Evolutionary conservation across 2,888 invertebrate genomes (phyloP), one percentile per base, ranked within the genome.

Genomic region (Drosophila neonasuta): DNA sequence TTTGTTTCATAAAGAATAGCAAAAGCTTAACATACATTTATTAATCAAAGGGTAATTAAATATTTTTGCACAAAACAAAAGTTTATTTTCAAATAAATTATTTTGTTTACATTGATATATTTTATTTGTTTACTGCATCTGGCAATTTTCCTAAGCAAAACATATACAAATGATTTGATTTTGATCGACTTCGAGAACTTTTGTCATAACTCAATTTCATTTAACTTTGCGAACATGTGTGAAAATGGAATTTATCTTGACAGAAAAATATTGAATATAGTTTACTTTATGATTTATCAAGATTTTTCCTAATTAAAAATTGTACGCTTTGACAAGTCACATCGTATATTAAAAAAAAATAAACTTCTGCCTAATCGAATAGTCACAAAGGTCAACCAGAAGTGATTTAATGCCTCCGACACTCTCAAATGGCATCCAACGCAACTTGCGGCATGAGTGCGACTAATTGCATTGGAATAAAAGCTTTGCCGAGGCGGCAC

Each of bases 381-480:
- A 58, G 24, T 50, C 46, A 20, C 11, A 78, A 65, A 80, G 80
- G 83, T 81, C 68, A 87, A 65, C 68, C 63, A 73, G 73, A 85
- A 68, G 59, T 73, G 70, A 87, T 73, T 76, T 57, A 82, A 54
- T 39, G 73, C 51, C 52, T 41, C 54, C 55, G 51, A 41, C 61
- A 34, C 63, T 63, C 59, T 59, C 42, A 42, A 65, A 32, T 24
- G 42, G 11, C 62, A 48, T 30, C 52, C 45, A 63, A 36, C 45
- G 63, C 62, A 70, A 68, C 48, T 68, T 61, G 67, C 52, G 68
- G 55, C 66, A 64, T 66, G 51, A 69, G 55, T 48, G 49, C 77
- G 55, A 79, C 85, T 86, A 81, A 83, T 86, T 87, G 88, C 80
- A 69, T 80, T 54, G 69, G 71, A 79, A 78, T 75, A 73, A 75